Percentiles rank a stretch among this genome's conserved stretches.
Evolutionary conservation across 37 sponge, comb jelly and placozoan species (phyloP).

Genomic region (Beroe forskalii): DNA sequence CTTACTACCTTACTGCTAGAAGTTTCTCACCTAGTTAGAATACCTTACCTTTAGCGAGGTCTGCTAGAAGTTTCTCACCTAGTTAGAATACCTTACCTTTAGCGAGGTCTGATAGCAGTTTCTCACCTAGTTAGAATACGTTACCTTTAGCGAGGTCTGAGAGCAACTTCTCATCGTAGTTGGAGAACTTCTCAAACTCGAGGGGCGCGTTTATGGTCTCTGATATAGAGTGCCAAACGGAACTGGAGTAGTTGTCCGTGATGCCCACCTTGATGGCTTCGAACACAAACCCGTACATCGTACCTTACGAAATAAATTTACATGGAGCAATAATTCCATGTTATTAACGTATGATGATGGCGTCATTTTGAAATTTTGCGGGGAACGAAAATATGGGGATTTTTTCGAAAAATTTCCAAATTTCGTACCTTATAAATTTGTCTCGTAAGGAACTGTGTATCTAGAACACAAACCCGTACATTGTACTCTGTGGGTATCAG

Average conservation of each 20-base stretch:
- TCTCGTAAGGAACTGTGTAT: no score
- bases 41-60: neutral
- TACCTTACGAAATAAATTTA: no score
- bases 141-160: slow-evolving; percentile 8
- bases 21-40: no score
- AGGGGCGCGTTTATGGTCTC: slow-evolving; percentile 10
- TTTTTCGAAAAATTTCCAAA: no score
- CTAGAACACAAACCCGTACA: neutral
- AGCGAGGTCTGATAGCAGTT: neutral
- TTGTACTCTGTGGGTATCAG: no score
- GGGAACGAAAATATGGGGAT: no score
- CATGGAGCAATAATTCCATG: no score
- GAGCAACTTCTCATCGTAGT: slow-evolving; percentile 38
- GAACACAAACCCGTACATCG: slow-evolving; percentile 45
- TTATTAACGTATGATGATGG: no score
- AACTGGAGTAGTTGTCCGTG: neutral
- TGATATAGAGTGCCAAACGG: neutral
- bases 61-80: no score
- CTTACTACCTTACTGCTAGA: no score
- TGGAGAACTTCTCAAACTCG: slow-evolving; percentile 32
- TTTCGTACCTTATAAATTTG: no score
- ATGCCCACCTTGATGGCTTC: slow-evolving; percentile 36
- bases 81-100: neutral
- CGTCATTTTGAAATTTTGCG: no score
- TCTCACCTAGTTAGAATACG: neutral